These are phyloP conservation scores for Ormyrus rosae DNA, from an alignment of 2,888 invertebrate genomes.

Conservation along the genomic window DNA sequence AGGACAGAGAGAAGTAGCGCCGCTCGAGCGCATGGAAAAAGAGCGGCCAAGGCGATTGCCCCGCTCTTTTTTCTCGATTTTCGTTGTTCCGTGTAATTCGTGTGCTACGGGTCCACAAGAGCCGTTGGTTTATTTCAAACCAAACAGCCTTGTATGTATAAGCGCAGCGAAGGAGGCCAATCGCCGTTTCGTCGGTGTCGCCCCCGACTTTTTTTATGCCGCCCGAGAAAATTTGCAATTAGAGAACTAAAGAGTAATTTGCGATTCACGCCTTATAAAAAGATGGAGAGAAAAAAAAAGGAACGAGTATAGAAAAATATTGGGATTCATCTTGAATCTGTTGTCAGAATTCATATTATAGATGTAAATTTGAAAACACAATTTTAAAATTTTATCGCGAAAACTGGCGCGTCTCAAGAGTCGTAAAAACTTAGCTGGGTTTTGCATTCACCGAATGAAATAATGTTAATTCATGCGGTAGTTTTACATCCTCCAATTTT, in stretches of 20 bases:
- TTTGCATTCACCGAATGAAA: too few species aligned
- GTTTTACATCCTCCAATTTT: too few species aligned
- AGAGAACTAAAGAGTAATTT: neutral
- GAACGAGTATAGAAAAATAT: neutral
- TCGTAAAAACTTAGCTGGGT: too few species aligned
- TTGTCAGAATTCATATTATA: neutral
- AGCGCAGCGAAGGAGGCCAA: too few species aligned
- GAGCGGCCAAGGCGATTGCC: neutral
- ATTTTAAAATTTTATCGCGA: conserved; percentile 22
- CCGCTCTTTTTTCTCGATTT: too few species aligned
- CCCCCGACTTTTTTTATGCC: too few species aligned
- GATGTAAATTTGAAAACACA: conserved; percentile 27
- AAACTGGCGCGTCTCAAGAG: too few species aligned
- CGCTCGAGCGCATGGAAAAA: conserved; percentile 13
- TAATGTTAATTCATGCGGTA: too few species aligned
- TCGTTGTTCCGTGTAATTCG: neutral
- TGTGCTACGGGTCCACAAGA: neutral
- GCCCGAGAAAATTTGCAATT: too few species aligned
- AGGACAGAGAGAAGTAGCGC: neutral
- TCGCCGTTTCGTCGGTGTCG: too few species aligned
- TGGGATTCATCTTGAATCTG: conserved; percentile 1
- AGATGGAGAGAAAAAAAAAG: neutral
- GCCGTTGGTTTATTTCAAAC: neutral
- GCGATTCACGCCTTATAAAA: neutral
- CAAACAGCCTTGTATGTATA: too few species aligned